These are phyloP conservation scores for Ectropis crepuscularia DNA, from an alignment of 2,888 invertebrate genomes.

Conservation along the genomic window DNA sequence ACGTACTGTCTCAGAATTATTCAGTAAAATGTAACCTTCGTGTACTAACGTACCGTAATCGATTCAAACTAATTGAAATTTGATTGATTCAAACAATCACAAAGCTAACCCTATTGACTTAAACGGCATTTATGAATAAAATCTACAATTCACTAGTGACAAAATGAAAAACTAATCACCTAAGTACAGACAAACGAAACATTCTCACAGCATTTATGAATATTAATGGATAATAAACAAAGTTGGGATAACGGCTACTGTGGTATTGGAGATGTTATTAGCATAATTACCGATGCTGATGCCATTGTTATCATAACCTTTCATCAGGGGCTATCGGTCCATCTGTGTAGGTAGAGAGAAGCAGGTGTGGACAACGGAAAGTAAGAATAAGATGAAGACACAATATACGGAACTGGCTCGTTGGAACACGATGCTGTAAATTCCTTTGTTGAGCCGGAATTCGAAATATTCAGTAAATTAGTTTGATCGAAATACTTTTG, in stretches of 20 bases:
- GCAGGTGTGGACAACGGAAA: slow-evolving; percentile 20
- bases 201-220: slow-evolving; percentile 46
- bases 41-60: not conserved
- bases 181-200: slow-evolving; percentile 37
- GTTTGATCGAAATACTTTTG: not conserved
- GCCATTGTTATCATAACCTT: slow-evolving; percentile 42
- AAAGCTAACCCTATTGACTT: slow-evolving; percentile 9
- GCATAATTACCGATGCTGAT: slow-evolving; percentile 41
- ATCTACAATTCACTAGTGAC: slow-evolving; percentile 32
- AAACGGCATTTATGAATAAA: slow-evolving; percentile 32
- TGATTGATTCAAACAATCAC: not conserved
- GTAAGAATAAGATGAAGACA: slow-evolving; percentile 8
- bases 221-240: slow-evolving; percentile 44
- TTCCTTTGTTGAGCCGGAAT: slow-evolving; percentile 6
- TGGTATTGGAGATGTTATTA: slow-evolving; percentile 40
- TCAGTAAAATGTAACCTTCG: not conserved
- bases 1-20: not conserved
- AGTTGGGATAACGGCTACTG: slow-evolving; percentile 45
- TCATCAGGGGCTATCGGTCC: slow-evolving; percentile 31
- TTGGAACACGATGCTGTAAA: slow-evolving; percentile 8
- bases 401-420: slow-evolving; percentile 11
- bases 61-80: no score
- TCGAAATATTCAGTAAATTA: not conserved
- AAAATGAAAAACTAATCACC: slow-evolving; percentile 40
- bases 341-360: slow-evolving; percentile 29